These are phyloP conservation scores for Sebastes minor DNA, from an alignment of 2,797 vertebrate species.

Conservation along the genomic window DNA sequence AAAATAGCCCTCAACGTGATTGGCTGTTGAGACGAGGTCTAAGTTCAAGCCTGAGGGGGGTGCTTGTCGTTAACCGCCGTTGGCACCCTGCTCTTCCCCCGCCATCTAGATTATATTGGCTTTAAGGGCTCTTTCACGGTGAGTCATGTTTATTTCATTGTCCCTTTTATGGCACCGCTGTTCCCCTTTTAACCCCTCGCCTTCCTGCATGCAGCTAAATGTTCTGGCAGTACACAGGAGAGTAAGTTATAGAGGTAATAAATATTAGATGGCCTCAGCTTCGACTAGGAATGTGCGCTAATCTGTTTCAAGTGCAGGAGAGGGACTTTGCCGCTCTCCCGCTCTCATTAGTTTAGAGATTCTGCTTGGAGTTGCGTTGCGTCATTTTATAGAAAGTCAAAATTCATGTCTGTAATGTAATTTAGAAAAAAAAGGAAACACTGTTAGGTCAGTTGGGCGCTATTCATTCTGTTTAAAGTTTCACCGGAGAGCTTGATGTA, in stretches of 20 bases:
- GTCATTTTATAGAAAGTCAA: not conserved
- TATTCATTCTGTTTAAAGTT: not conserved
- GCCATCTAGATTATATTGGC: constrained; percentile 54
- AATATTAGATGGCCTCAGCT: constrained; percentile 74
- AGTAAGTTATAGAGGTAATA: constrained; percentile 75
- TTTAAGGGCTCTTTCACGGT: constrained; percentile 70
- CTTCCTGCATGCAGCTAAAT: constrained; percentile 67
- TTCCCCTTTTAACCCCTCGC: constrained; percentile 77
- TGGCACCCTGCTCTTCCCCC: constrained; percentile 39
- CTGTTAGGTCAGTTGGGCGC: not conserved
- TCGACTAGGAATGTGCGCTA: constrained; percentile 60
- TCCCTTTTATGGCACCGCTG: constrained; percentile 72
- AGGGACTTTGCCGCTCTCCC: constrained; percentile 22
- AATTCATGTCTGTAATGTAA: not conserved
- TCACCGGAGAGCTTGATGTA: not conserved
- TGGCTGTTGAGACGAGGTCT: constrained; percentile 39
- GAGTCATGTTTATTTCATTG: constrained; percentile 81
- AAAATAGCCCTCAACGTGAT: constrained; percentile 11
- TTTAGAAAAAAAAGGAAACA: not conserved
- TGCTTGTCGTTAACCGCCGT: constrained; percentile 46
- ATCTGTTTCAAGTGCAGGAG: constrained; percentile 65
- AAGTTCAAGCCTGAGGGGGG: constrained; percentile 24
- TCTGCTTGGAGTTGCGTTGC: not conserved
- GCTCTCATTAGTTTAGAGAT: constrained; percentile 31
- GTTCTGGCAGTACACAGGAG: constrained; percentile 64